Base-by-base conservation (phyloP, 2,888 invertebrate genomes). In the Lutraria lutraria region DNA sequence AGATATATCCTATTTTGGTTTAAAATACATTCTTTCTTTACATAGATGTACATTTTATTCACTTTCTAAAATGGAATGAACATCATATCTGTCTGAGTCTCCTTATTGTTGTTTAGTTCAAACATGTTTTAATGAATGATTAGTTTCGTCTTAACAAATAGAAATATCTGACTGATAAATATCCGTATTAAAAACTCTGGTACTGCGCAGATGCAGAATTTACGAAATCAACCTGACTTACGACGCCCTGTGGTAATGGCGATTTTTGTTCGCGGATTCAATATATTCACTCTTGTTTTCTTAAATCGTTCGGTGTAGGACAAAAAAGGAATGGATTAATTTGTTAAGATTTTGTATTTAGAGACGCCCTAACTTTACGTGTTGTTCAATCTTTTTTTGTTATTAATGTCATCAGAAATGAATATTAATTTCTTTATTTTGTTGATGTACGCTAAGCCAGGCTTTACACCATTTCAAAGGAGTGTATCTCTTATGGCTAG, bases 321-420 rank as follows among this genome's bases (percentile, higher is more conserved):
- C 56, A 87, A 89, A 87, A 82, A 68, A 81, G 89, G 84, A 89
- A 89, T 81, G 87, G 86, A 88, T 90, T 88, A 82, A 87, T 82
- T 87, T 79, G 83, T 87, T 82, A 83, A 56, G 76, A 72, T 82
- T 82, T 81, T 76, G 60, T 76, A 56, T 83, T 29, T 21, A 31
- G 34, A 16, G 56, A 82, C 87, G 87, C 87, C 87, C 56, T 76
- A n/a, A 86, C 29, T 72, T 86, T 60, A 53, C 86, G 82, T 86
- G 86, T 52, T 34, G 1, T 25, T 43, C 68, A 72, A 76, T 19
- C 68, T 54, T 81, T 82, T n/a, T 54, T 68, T 19, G 72, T 86
- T 68, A 86, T 81, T 53, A 81, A 21, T 82, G 86, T 86, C 86
- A 72, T 54, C 68, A 0, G 31, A 84, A 84, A 84, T 72, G 76